phyloP scores from a whole-genome alignment of 2,888 invertebrate species.

The Tenthredo distinguenda region DNA sequence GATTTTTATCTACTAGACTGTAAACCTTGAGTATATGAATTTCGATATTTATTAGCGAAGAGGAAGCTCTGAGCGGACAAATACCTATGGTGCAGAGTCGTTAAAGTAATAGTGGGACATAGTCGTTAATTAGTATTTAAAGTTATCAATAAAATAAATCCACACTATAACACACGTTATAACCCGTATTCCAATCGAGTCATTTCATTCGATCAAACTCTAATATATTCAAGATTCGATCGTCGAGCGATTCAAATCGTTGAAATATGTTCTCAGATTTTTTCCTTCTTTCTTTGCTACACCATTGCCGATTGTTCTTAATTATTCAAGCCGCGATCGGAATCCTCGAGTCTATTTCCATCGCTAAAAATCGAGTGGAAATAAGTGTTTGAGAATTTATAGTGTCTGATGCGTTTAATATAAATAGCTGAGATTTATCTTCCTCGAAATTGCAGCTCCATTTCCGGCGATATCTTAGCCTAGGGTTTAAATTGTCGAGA shows the following conservation, averaged over 20 bases:
- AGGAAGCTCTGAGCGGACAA: background rate
- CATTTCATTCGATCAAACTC: background rate
- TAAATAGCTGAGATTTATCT: conserved; percentile 20
- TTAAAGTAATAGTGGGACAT: background rate
- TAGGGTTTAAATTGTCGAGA: conserved; percentile 39
- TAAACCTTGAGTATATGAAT: background rate
- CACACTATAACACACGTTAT: background rate
- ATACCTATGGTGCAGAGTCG: background rate
- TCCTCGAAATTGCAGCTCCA: conserved; percentile 25
- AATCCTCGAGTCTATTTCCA: background rate
- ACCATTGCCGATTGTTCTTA: background rate
- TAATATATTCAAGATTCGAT: too few relatives aligned
- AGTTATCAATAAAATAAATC: background rate
- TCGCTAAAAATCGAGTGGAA: background rate
- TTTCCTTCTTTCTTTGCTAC: background rate
- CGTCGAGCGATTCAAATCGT: background rate
- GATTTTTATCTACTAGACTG: background rate
- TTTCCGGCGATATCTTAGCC: conserved; percentile 47
- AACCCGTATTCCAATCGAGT: background rate
- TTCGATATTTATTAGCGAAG: background rate
- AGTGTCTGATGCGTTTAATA: background rate
- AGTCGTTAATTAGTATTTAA: background rate
- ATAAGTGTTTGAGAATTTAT: background rate
- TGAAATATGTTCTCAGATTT: background rate
- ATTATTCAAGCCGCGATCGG: background rate